A percentile compares a stretch with the other conserved stretches of the same genome.
Evolutionary conservation across 1,140 invertebrate species (phyloP).

Genomic region (Drosophila sechellia): DNA sequence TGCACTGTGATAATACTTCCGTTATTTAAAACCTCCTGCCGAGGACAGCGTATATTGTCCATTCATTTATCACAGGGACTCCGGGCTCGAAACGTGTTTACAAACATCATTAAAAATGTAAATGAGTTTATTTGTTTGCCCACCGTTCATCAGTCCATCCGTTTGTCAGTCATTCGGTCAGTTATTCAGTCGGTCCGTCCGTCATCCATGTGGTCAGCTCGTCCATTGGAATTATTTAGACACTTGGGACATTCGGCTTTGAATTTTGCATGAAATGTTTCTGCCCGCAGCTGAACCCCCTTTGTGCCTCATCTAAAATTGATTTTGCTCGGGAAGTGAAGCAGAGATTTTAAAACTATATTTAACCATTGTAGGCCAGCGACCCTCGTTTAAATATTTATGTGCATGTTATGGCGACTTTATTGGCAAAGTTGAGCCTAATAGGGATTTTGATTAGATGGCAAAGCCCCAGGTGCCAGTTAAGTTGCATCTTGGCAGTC

Average conservation of each 20-base stretch:
- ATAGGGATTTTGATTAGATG: constrained; percentile 20
- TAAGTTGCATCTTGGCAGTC: constrained; percentile 32
- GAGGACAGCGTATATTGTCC: constrained; percentile 58
- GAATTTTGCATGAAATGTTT: constrained; percentile 65
- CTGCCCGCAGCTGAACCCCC: constrained; percentile 52
- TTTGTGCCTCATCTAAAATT: constrained; percentile 71
- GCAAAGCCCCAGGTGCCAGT: constrained; percentile 47
- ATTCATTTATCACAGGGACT: constrained; percentile 54
- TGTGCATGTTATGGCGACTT: constrained; percentile 39
- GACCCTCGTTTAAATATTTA: constrained; percentile 56
- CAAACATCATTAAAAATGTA: constrained; percentile 81
- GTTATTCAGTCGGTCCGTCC: constrained; percentile 9
- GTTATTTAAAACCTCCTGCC: constrained; percentile 50
- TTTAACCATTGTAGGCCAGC: constrained; percentile 52
- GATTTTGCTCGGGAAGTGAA: constrained; percentile 49
- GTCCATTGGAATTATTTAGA: constrained; percentile 70
- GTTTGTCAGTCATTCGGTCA: constrained; percentile 21
- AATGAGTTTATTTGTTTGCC: constrained; percentile 79
- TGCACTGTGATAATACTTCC: constrained; percentile 69
- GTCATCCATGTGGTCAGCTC: constrained; percentile 42
- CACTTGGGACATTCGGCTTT: constrained; percentile 66
- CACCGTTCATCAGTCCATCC: constrained; percentile 20
- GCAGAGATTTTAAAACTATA: constrained; percentile 52
- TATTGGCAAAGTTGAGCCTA: constrained; percentile 48
- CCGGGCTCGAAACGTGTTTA: constrained; percentile 49